Conservation (phyloP, 2,113 vertebrate species). For the Heterocephalus glaber region DNA sequence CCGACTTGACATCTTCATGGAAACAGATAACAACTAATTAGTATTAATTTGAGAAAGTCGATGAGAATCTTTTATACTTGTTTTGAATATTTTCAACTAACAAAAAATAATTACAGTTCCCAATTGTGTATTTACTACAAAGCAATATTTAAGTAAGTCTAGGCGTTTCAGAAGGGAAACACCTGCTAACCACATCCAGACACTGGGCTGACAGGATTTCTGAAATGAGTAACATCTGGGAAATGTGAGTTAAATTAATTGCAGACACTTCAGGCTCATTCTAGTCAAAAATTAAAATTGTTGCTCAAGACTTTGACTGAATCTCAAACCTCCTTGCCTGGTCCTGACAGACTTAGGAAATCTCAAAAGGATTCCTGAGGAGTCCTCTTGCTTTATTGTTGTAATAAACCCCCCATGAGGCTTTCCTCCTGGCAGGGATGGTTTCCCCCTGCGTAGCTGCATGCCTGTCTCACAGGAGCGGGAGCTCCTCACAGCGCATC, state of each 20-base stretch:
- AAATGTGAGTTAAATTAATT: slow-evolving; percentile 10
- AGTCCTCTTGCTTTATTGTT: background rate
- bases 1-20: background rate
- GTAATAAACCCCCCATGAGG: background rate
- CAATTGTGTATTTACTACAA: background rate
- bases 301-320: background rate
- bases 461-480: background rate
- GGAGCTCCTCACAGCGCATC: background rate
- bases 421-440: too few species aligned
- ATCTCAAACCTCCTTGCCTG: background rate
- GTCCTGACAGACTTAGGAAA: background rate
- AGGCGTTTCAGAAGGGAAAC: slow-evolving; percentile 32
- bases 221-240: background rate
- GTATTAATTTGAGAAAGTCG: background rate
- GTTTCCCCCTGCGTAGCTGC: background rate
- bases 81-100: slow-evolving; percentile 12
- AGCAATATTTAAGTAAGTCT: background rate
- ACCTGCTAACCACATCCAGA: background rate
- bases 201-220: background rate
- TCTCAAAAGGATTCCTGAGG: background rate
- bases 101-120: background rate
- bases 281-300: background rate
- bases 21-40: background rate
- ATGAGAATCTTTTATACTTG: background rate
- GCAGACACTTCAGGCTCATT: background rate